Percentiles rank a stretch among this genome's conserved stretches.
phyloP scores from a whole-genome alignment of 2,113 vertebrate species.

The Numenius arquata region DNA sequence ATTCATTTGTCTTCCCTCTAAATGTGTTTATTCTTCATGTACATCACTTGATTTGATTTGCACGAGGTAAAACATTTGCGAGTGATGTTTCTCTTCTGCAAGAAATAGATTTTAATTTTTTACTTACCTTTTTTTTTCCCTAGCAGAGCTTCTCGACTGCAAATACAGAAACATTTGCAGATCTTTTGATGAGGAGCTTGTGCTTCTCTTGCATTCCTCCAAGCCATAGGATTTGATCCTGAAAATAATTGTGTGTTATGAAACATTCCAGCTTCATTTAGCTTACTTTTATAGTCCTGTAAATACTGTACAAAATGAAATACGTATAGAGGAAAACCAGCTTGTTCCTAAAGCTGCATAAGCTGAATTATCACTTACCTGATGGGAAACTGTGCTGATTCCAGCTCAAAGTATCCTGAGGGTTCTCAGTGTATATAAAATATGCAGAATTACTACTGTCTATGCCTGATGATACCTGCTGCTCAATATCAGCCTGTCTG shows the following conservation, averaged over 20 bases:
- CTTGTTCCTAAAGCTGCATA: not conserved
- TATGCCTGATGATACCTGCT: not conserved
- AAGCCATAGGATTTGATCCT: not conserved
- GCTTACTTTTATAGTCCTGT: not conserved
- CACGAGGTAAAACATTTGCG: slow-evolving; percentile 63
- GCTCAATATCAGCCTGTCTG: slow-evolving; percentile 8
- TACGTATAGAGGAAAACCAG: not conserved
- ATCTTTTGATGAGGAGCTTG: not conserved
- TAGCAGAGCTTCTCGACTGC: slow-evolving; percentile 1
- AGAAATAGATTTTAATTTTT: slow-evolving; percentile 53
- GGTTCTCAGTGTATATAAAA: slow-evolving; percentile 34
- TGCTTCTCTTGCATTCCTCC: not conserved
- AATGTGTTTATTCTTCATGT: slow-evolving; percentile 68
- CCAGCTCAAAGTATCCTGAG: not conserved
- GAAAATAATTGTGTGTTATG: not conserved
- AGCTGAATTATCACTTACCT: slow-evolving; percentile 19
- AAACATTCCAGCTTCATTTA: slow-evolving; percentile 16
- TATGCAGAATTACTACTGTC: slow-evolving; percentile 8
- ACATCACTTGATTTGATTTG: slow-evolving; percentile 72
- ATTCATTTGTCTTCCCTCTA: slow-evolving; percentile 61
- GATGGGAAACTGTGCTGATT: slow-evolving; percentile 1
- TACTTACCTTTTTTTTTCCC: not conserved
- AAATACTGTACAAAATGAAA: not conserved
- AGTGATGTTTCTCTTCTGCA: slow-evolving; percentile 55
- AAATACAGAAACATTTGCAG: slow-evolving; percentile 36